These are phyloP conservation scores for Nomada fabriciana DNA, from an alignment of 2,888 invertebrate species.

Conservation along the genomic window DNA sequence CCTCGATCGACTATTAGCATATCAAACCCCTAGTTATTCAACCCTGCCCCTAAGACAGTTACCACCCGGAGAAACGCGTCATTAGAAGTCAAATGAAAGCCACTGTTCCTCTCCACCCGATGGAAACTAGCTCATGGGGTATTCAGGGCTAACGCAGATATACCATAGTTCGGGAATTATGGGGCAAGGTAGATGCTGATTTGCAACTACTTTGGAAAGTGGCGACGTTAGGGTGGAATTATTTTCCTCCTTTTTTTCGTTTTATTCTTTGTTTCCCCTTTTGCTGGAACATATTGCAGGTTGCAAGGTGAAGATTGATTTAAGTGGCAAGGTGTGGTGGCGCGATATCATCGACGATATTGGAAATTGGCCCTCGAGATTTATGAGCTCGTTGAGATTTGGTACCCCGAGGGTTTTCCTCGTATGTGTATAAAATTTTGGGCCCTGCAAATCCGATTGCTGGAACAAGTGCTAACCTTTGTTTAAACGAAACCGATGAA, in stretches of 20 bases:
- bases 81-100: conserved; percentile 55
- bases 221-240: not conserved
- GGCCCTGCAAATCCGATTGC: no score
- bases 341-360: conserved; percentile 8
- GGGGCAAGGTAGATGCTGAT: not conserved
- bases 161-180: conserved; percentile 16
- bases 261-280: not conserved
- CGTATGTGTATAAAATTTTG: not conserved
- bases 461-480: no score
- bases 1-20: conserved; percentile 71
- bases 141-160: not conserved
- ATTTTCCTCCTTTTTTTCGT: not conserved
- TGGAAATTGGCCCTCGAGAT: not conserved
- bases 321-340: conserved; percentile 6
- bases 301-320: conserved; percentile 20
- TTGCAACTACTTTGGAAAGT: not conserved
- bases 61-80: conserved; percentile 23
- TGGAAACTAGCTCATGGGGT: conserved; percentile 5
- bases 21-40: conserved; percentile 74
- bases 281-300: not conserved
- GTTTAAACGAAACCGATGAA: no score
- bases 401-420: not conserved
- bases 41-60: conserved; percentile 1
- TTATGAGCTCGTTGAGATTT: conserved; percentile 2
- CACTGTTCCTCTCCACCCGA: conserved; percentile 19